Conservation (phyloP, 2,113 vertebrate species). For the Albula goreensis region DNA sequence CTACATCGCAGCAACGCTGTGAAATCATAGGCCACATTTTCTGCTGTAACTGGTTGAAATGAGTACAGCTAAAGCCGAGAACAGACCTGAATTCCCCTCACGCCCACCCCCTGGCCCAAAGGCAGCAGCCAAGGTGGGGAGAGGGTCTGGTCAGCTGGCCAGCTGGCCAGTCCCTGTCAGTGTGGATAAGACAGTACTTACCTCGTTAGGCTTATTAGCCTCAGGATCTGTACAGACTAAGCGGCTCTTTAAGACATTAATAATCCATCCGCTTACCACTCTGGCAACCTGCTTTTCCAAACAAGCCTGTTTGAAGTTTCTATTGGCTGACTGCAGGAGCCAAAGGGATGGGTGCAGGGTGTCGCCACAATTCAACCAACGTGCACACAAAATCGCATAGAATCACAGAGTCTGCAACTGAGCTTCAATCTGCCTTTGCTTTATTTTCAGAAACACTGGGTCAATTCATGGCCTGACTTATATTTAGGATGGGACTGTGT, state of each 20-base stretch:
- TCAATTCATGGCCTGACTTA: not conserved
- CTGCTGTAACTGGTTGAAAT: not conserved
- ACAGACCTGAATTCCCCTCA: not conserved
- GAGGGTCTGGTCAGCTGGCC: conserved; percentile 39
- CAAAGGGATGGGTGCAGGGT: not conserved
- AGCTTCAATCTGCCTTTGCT: not conserved
- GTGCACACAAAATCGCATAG: not conserved
- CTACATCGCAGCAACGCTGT: not conserved
- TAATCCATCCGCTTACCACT: conserved; percentile 80
- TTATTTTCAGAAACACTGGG: not conserved
- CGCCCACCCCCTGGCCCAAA: not conserved
- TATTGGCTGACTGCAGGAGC: not conserved
- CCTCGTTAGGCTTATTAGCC: conserved; percentile 79
- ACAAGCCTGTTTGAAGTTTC: conserved; percentile 51
- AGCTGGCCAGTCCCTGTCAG: conserved; percentile 60
- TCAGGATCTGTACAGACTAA: conserved; percentile 69
- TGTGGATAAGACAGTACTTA: conserved; percentile 68
- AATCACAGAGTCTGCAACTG: not conserved
- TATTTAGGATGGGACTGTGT: not conserved
- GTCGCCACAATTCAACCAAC: not conserved
- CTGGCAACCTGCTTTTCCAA: conserved; percentile 67
- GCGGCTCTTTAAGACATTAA: conserved; percentile 68
- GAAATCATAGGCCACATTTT: not conserved
- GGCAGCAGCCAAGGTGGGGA: not conserved
- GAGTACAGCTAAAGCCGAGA: not conserved